Percentiles rank a stretch among this genome's conserved stretches.
Conservation (phyloP, 1,140 invertebrate genomes). For the Drosophila nikananu region DNA sequence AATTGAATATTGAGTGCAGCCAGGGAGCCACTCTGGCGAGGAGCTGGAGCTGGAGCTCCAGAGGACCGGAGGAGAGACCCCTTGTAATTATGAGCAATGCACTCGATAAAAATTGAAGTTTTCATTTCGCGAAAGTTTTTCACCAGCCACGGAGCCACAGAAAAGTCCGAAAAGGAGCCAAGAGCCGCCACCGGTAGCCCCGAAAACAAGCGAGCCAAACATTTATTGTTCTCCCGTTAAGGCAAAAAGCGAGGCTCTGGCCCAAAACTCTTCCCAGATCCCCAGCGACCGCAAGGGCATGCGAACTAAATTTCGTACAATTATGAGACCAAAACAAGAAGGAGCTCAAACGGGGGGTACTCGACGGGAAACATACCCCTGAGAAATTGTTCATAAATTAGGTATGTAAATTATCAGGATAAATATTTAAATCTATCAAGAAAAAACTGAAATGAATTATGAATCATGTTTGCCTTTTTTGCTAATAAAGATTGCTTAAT, state of each 20-base stretch:
- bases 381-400: not conserved
- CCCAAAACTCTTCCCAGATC: conserved; percentile 51
- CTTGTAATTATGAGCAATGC: conserved; percentile 82
- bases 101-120: conserved; percentile 83
- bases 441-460: not conserved
- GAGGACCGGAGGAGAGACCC: conserved; percentile 5
- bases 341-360: not conserved
- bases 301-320: conserved; percentile 84
- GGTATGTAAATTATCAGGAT: not conserved
- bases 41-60: conserved; percentile 2
- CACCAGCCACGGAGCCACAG: conserved; percentile 47
- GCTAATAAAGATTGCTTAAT: not conserved
- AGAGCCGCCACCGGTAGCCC: conserved; percentile 41
- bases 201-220: conserved; percentile 55
- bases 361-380: conserved; percentile 17
- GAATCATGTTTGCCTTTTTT: not conserved
- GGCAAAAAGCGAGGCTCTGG: conserved; percentile 58
- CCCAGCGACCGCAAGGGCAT: conserved; percentile 78
- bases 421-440: not conserved
- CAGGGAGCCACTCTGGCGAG: conserved; percentile 21
- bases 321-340: conserved; percentile 76
- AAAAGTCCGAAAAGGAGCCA: conserved; percentile 18
- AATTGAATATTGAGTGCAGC: conserved; percentile 84
- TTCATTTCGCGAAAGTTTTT: conserved; percentile 81
- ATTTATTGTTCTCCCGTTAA: conserved; percentile 84